Conservation (phyloP, 2,113 vertebrate species). For the Apaloderma vittatum region DNA sequence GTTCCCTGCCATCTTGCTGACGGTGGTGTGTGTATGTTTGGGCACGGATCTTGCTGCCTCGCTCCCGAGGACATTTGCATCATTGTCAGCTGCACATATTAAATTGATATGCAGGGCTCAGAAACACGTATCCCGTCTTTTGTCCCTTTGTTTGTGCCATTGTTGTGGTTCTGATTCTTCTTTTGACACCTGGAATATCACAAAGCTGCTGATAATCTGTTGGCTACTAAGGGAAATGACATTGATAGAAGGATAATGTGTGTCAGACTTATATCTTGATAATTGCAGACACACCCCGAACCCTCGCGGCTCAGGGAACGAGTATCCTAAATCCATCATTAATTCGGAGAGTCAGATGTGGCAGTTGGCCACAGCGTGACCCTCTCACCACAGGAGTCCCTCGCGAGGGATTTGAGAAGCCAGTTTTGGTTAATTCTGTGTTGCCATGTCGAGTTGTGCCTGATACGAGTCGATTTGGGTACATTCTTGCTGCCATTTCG, state of each 20-base stretch:
- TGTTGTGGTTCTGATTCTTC: constrained; percentile 74
- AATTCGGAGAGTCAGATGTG: constrained; percentile 23
- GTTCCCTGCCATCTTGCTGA: constrained; percentile 68
- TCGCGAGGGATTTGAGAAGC: background rate
- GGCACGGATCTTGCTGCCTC: constrained; percentile 59
- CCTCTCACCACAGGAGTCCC: background rate
- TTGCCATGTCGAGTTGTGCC: background rate
- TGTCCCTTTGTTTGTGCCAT: constrained; percentile 71
- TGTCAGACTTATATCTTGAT: constrained; percentile 56
- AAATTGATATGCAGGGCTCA: constrained; percentile 72
- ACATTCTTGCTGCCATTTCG: constrained; percentile 8
- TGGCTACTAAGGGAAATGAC: constrained; percentile 63
- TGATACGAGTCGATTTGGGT: background rate
- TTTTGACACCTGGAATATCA: constrained; percentile 76
- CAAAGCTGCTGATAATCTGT: constrained; percentile 74
- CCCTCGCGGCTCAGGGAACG: constrained; percentile 35
- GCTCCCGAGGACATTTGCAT: constrained; percentile 70
- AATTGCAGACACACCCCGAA: constrained; percentile 63
- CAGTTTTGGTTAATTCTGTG: background rate
- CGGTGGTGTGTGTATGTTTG: constrained; percentile 62
- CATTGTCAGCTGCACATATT: constrained; percentile 72
- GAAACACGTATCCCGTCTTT: constrained; percentile 67
- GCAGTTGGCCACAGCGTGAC: constrained; percentile 10
- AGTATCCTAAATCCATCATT: constrained; percentile 57
- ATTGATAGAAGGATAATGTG: constrained; percentile 67